A percentile compares a stretch with the other conserved stretches of the same genome.
phyloP scores from a whole-genome alignment of 2,113 vertebrate genomes.

The Anoura caudifer region DNA sequence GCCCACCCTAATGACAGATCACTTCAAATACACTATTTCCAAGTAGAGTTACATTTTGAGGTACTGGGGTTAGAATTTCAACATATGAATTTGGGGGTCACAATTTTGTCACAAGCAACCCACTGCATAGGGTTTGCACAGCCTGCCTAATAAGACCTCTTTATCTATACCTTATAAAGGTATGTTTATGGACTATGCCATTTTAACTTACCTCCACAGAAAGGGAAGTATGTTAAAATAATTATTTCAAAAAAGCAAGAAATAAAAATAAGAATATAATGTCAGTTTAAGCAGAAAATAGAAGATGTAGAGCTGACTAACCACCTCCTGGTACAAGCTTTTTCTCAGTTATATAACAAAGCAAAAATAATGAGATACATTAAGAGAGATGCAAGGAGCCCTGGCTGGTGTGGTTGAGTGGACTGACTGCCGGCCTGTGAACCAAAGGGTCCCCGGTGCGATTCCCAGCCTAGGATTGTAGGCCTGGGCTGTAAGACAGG shows the following conservation, averaged over 20 bases:
- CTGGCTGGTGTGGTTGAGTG: too few relatives aligned
- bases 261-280: neutral
- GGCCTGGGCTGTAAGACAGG: too few relatives aligned
- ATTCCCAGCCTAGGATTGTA: too few relatives aligned
- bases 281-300: neutral
- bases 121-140: neutral
- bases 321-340: neutral
- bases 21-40: neutral
- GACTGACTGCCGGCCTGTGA: too few relatives aligned
- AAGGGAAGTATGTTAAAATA: neutral
- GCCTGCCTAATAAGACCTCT: neutral
- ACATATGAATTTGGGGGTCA: neutral
- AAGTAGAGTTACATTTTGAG: neutral
- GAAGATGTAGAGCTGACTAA: neutral
- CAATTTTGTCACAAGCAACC: neutral
- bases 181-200: neutral
- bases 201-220: neutral
- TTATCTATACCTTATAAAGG: neutral
- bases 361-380: neutral
- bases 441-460: too few relatives aligned
- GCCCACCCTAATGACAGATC: neutral
- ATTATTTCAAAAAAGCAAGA: neutral
- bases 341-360: neutral
- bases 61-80: neutral
- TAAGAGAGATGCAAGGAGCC: neutral